Evolutionary conservation across 2,888 invertebrate genomes (phyloP), one percentile per base, ranked within the genome.

Genomic region (Trichogramma dendrolimi): DNA sequence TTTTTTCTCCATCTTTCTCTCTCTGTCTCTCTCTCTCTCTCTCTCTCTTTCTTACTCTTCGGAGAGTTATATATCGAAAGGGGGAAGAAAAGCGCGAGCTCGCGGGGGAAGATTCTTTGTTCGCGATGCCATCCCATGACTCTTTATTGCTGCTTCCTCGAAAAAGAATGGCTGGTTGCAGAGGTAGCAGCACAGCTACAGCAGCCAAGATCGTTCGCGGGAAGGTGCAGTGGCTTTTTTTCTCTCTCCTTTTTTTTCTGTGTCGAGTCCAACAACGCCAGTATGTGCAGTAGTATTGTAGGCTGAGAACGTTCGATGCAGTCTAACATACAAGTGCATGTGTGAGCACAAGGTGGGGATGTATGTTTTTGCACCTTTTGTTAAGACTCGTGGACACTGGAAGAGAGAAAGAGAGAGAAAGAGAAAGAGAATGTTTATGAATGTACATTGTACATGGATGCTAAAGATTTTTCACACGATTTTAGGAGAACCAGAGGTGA

Each of bases 41-140:
- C 56, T 50, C 55, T 54, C 54, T 63, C 38, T 61, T 60, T 63
- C 55, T 39, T 14, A 14, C 14, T 14, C 14, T 14, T 14, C 14
- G 14, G 14, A 27, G 27, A 27, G 27, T 27, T 27, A 27, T 27
- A 27, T 27, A 27, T 27, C 27, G 27, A 27, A 27, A 27, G 27
- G 27, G 27, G 27, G 27, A 27, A 27, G 39, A 27, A 3, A 46
- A 10, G 7, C 61, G 69, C 27, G 47, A 27, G 27, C 27, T 27
- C 65, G 70, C 70, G 65, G 65, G 67, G 71, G 73, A 71, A 77
- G 77, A 78, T 76, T 78, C 78, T 79, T 79, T 79, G 78, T 78
- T 78, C 75, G 76, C 75, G 74, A 77, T 75, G 74, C 27, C 27
- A 27, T 27, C 27, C 27, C 27, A 27, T 27, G 27, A 27, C 27